Evolutionary conservation across 2,113 vertebrate species (phyloP), one percentile per base, ranked within the genome.

Genomic region (Salvelinus sp.): DNA sequence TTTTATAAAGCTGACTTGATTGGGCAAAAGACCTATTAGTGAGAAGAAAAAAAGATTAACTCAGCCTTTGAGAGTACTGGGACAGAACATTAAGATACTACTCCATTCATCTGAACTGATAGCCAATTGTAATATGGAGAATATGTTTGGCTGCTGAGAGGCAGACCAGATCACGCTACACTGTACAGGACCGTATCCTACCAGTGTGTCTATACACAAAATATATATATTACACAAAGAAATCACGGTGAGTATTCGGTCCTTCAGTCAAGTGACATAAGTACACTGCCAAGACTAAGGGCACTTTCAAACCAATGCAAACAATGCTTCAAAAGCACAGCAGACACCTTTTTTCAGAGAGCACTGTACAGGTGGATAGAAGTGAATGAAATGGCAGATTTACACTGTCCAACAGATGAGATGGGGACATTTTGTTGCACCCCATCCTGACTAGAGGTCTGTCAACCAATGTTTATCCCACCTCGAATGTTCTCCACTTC

Each of bases 241-340:
- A 12, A 27, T 12, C 60, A 60, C 63, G 6, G 72, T 66, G 74
- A 73, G 73, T 76, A 58, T 4, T 64, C 18, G 22, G 76, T 33
- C 70, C 73, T 83, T 87, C 85, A 82, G 76, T 87, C 81, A 71
- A 54, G 66, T 73, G 78, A 75, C 25, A 6, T 89, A 91, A 92
- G 82, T 85, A 80, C 88, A 91, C 91, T 91, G 89, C 70, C 62
- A 73, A 80, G 58, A 80, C 68, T 85, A 88, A 86, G 78, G 82
- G 84, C 89, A 90, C 87, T 89, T 87, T 78, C 33, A 77, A 78
- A 76, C 30, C 20, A 33, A 44, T 18, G 67, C 60, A 66, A 80
- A 73, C 22, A 65, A 69, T 27, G 28, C 3, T 33, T 44, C 7
- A 44, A 44, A 63, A 63, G 3, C 22, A 9, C 60, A 63, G 16